Conservation (phyloP, 2,888 invertebrate genomes). For the Coenonympha arcania region DNA sequence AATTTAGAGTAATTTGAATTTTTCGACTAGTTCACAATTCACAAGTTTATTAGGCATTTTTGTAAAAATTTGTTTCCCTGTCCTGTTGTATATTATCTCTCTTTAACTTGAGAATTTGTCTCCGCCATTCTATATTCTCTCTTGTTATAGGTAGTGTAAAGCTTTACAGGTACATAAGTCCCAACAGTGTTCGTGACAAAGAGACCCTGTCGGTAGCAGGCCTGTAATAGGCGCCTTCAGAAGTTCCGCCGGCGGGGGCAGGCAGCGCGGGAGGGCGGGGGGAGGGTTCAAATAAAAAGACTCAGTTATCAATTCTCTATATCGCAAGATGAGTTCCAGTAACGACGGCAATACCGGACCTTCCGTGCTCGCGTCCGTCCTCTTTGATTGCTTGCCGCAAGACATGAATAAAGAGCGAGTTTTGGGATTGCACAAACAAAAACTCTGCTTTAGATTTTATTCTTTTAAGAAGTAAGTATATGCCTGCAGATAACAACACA, state of each 20-base stretch:
- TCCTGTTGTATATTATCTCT: too few species aligned
- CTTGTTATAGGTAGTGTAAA: not conserved
- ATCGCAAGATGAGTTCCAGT: conserved; percentile 64
- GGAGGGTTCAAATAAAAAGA: conserved; percentile 44
- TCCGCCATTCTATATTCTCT: too few species aligned
- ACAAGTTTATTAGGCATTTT: too few species aligned
- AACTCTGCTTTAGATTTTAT: too few species aligned
- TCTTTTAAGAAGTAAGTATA: too few species aligned
- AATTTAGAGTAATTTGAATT: too few species aligned
- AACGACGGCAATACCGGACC: conserved; percentile 65
- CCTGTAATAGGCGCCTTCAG: conserved; percentile 26
- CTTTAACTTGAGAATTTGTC: too few species aligned
- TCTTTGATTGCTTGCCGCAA: conserved; percentile 32
- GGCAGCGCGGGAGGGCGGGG: conserved; percentile 40
- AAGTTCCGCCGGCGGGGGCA: conserved; percentile 16
- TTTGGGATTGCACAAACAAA: too few species aligned
- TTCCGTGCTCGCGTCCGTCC: conserved; percentile 27
- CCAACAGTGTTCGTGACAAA: not conserved
- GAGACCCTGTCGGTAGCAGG: conserved; percentile 29
- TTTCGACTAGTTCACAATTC: too few species aligned
- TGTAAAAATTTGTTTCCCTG: too few species aligned
- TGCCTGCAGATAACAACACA: too few species aligned
- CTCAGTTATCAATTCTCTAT: conserved; percentile 64
- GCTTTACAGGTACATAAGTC: not conserved
- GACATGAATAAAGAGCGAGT: conserved; percentile 12